phyloP scores from a whole-genome alignment of 2,797 vertebrate species.

The Sebastes umbrosus region DNA sequence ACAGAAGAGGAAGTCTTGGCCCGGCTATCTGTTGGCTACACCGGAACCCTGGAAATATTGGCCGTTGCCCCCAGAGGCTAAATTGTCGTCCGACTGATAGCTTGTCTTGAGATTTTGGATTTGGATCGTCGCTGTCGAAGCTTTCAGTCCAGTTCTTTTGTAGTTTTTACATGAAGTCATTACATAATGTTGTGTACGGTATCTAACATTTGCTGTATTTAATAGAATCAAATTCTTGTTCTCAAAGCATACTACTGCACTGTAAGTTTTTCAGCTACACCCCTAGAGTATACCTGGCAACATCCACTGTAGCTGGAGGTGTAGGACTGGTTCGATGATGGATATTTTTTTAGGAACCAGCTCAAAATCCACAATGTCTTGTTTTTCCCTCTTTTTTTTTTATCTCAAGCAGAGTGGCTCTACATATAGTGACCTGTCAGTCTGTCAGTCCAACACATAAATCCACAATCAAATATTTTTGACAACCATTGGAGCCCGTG shows the following conservation, averaged over 20 bases:
- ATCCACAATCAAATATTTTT: background rate
- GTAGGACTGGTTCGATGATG: background rate
- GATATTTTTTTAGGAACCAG: background rate
- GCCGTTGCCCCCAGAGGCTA: accelerated
- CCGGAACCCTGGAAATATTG: background rate
- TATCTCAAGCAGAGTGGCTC: background rate
- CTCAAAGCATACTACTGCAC: background rate
- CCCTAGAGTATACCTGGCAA: background rate
- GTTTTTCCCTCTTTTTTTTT: background rate
- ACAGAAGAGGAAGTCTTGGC: too few relatives aligned
- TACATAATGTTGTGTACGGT: background rate
- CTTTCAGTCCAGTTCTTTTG: background rate
- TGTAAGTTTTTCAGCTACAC: background rate
- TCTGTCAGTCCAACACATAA: background rate
- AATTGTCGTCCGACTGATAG: background rate
- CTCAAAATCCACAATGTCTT: background rate
- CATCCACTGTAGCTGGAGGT: background rate
- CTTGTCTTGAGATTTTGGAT: background rate
- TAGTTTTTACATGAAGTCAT: background rate
- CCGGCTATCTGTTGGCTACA: background rate
- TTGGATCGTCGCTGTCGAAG: background rate
- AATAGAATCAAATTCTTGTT: background rate
- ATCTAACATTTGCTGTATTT: background rate
- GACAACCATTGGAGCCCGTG: background rate
- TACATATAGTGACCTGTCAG: background rate